Conservation (phyloP, 2,888 invertebrate species). For the Phlogophora meticulosa region DNA sequence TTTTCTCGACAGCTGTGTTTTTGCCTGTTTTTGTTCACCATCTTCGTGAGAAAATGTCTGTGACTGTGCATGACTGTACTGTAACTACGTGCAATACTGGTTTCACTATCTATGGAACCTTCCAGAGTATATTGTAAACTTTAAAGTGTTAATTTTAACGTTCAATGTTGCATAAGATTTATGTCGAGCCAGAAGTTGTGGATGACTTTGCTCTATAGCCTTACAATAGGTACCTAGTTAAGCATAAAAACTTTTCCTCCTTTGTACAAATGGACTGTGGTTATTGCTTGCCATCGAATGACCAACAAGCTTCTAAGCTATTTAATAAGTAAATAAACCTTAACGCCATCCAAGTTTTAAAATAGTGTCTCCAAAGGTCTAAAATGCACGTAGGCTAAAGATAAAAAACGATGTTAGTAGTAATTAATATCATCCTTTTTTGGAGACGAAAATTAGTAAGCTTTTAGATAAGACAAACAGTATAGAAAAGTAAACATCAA, state of each 20-base stretch:
- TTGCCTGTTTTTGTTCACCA: constrained; percentile 57
- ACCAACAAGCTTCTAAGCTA: not conserved
- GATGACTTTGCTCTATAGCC: constrained; percentile 32
- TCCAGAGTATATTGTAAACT: constrained; percentile 34
- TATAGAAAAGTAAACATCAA: not conserved
- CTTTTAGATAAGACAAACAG: constrained; percentile 6
- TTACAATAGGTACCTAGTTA: constrained; percentile 24
- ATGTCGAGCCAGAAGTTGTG: constrained; percentile 6
- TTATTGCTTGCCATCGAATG: not conserved
- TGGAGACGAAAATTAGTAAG: not conserved
- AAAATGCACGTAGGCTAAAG: not conserved
- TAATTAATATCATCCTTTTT: not conserved
- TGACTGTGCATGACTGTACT: constrained; percentile 57
- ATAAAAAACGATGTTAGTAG: not conserved
- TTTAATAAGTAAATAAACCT: not conserved
- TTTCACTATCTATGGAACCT: constrained; percentile 27
- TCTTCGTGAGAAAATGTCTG: constrained; percentile 75
- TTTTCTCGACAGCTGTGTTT: constrained; percentile 54
- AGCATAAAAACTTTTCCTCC: not conserved
- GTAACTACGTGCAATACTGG: constrained; percentile 48
- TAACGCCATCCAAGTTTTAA: not conserved
- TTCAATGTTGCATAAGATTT: constrained; percentile 31
- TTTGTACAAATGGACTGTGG: not conserved
- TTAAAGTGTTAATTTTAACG: constrained; percentile 12
- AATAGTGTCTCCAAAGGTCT: not conserved